These are phyloP conservation scores for Catamblyrhynchus diadema DNA, from an alignment of 2,797 vertebrate species.

Conservation along the genomic window DNA sequence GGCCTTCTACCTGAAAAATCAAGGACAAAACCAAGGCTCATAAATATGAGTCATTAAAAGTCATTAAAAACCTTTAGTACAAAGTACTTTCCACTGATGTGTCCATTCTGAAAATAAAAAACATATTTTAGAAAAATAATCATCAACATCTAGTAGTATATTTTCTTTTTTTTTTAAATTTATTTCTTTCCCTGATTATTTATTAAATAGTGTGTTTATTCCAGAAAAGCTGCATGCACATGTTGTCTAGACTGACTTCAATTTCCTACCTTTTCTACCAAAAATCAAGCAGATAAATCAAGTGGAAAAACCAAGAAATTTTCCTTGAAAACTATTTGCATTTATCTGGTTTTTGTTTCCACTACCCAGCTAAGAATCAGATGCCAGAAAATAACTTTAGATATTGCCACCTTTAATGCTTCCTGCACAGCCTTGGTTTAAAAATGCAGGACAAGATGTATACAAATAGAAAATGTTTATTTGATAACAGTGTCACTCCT, in stretches of 20 bases:
- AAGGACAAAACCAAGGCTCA: not conserved
- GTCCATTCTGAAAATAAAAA: not conserved
- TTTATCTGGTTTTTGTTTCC: not conserved
- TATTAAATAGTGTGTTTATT: not conserved
- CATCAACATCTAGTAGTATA: not conserved
- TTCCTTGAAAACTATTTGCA: not conserved
- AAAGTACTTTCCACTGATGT: not conserved
- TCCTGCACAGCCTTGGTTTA: not conserved
- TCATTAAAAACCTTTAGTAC: not conserved
- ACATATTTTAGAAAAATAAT: not conserved
- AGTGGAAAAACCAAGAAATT: not conserved
- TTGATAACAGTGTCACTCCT: not conserved
- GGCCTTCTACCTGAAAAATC: constrained; percentile 15
- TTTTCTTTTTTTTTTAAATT: not conserved
- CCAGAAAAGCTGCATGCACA: not conserved
- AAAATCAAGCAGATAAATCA: not conserved
- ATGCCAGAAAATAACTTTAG: not conserved
- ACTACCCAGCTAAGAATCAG: not conserved
- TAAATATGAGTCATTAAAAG: not conserved
- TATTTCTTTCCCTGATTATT: not conserved
- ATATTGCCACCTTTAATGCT: not conserved
- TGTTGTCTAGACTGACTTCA: not conserved
- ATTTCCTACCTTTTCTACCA: not conserved
- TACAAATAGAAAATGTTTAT: not conserved
- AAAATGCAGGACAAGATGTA: not conserved